These are phyloP conservation scores for Edolisoma coerulescens DNA, from an alignment of 2,113 vertebrate species.

Conservation along the genomic window DNA sequence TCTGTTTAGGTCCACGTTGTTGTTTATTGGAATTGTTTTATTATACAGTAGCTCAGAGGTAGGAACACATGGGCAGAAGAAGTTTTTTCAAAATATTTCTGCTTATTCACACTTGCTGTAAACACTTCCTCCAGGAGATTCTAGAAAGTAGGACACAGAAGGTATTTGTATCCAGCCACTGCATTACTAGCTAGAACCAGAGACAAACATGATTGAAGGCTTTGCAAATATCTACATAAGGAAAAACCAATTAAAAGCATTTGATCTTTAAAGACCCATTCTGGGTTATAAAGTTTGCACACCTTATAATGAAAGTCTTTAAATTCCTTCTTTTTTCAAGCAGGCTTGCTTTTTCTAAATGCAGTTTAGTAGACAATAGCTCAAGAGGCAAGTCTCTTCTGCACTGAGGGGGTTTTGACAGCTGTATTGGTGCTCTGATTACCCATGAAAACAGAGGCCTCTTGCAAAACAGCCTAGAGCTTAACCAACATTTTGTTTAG, in stretches of 20 bases:
- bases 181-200: background rate
- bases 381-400: background rate
- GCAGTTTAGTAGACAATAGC: background rate
- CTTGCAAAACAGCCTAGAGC: background rate
- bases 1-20: background rate
- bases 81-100: slow-evolving; percentile 20
- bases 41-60: background rate
- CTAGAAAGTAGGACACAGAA: slow-evolving; percentile 52
- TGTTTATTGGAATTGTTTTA: background rate
- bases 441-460: background rate
- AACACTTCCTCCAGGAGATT: slow-evolving; percentile 47
- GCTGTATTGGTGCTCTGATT: background rate
- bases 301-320: background rate
- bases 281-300: background rate
- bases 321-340: background rate
- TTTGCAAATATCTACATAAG: background rate
- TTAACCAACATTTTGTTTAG: background rate
- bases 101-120: slow-evolving; percentile 57
- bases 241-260: background rate
- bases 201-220: background rate
- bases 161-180: slow-evolving; percentile 27
- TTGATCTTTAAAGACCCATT: slow-evolving; percentile 5
- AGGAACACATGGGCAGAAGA: background rate
- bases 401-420: background rate
- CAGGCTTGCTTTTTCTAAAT: background rate